Evolutionary conservation across 1,140 invertebrate species (phyloP).

Genomic region (Calephelis virginiensis): DNA sequence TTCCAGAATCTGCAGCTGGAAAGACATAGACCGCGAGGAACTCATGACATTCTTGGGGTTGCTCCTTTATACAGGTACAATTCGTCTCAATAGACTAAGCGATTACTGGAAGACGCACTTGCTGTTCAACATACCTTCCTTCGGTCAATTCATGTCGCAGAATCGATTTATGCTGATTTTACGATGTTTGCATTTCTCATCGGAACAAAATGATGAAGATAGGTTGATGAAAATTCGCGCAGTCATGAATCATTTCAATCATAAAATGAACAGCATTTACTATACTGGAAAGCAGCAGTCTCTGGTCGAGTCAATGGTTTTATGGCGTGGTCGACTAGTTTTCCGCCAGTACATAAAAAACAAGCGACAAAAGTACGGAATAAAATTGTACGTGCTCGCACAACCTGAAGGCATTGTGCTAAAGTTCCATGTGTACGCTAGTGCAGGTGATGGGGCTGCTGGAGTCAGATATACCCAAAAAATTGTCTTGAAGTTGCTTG

Average conservation of each 20-base stretch:
- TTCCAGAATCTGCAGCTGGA: no score
- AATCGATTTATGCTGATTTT: no score
- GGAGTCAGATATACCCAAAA: slow-evolving; percentile 19
- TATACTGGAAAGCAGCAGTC: slow-evolving; percentile 51
- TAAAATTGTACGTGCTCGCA: slow-evolving; percentile 59
- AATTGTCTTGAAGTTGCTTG: background rate
- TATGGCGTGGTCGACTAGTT: slow-evolving; percentile 50
- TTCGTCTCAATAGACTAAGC: no score
- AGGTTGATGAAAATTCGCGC: slow-evolving; percentile 31
- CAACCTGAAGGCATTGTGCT: slow-evolving; percentile 41
- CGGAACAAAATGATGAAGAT: slow-evolving; percentile 20
- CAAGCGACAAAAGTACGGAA: slow-evolving; percentile 60
- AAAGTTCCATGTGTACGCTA: slow-evolving; percentile 37
- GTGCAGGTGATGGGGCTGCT: slow-evolving; percentile 27
- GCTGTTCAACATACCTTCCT: no score
- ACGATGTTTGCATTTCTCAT: no score
- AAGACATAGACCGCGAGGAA: no score
- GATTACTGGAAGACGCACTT: no score
- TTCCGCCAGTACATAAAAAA: slow-evolving; percentile 58
- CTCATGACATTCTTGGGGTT: no score
- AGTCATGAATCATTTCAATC: slow-evolving; percentile 40
- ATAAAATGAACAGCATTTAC: slow-evolving; percentile 39
- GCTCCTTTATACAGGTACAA: no score
- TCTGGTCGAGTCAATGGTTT: slow-evolving; percentile 60
- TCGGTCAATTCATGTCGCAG: no score